Evolutionary conservation across 2,888 invertebrate genomes (phyloP), one percentile per base, ranked within the genome.

Genomic region (Thumatha senex): DNA sequence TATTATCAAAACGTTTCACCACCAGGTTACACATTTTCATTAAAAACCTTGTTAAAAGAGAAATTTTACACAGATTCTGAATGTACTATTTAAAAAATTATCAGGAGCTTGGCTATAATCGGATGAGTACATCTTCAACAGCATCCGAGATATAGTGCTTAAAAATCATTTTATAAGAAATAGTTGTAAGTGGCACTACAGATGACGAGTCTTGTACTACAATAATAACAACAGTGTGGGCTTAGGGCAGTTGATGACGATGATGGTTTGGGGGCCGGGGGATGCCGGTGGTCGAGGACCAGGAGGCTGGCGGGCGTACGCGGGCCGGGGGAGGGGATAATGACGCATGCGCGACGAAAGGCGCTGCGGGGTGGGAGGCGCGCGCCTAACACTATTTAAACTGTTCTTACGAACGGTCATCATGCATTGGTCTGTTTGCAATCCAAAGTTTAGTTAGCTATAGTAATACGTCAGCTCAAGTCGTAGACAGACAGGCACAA

Each of bases 401-500:
- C 92, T 92, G 92, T 92, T 92, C 92, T 92, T 91, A 84, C 92
- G 91, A 92, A 89, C 91, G 91, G 92, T 89, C 91, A 91, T 90
- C 92, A 93, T 93, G 92, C 94, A 94, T 94, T 94, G 93, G 93
- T 93, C 92, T 93, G 93, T 93, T 94, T 93, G 93, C 93, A 92
- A 92, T 92, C 93, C 92, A 89, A 85, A 93, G 92, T 92, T 93
- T 92, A 93, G 93, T 89, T 92, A 87, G 91, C 89, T 84, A 85
- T 82, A 84, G 92, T 92, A 92, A 87, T 92, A 84, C 90, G 90
- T 84, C 86, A 84, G 90, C 89, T 86, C 78, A 72, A 86, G 89
- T 90, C 89, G 83, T 81, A 86, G 92, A 90, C 92, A 92, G 92
- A 92, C 92, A 86, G 92, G 91, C 89, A 83, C 74, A 78, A 66